phyloP scores from a whole-genome alignment of 2,113 vertebrate genomes.

The Clinocottus analis region DNA sequence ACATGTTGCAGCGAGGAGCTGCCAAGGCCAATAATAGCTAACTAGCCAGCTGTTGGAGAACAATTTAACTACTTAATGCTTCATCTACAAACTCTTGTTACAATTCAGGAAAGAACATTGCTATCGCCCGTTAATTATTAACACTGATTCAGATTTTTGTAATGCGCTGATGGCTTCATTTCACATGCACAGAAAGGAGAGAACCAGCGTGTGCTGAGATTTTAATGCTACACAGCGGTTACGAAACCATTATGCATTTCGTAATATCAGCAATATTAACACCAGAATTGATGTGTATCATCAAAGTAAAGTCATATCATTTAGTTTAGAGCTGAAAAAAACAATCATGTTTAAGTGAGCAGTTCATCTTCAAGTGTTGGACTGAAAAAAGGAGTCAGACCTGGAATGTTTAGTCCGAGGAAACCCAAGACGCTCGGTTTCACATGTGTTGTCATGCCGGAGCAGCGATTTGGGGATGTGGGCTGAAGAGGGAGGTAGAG shows the following conservation, averaged over 20 bases:
- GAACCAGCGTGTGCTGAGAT: background rate
- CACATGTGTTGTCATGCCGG: background rate
- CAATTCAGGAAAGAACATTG: background rate
- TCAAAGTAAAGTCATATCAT: background rate
- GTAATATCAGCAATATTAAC: background rate
- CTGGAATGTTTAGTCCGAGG: conserved; percentile 28
- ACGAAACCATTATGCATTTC: background rate
- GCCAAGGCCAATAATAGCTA: conserved; percentile 8
- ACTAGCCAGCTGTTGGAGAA: background rate
- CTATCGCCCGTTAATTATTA: background rate
- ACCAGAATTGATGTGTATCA: background rate
- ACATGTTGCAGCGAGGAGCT: conserved; percentile 7
- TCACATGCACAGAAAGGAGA: background rate
- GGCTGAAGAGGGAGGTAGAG: conserved; percentile 20
- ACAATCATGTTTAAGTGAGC: background rate
- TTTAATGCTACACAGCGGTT: background rate
- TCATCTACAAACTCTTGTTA: background rate
- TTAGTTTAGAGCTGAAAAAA: background rate
- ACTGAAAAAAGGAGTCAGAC: conserved; percentile 12
- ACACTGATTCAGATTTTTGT: background rate
- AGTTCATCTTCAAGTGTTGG: conserved; percentile 18
- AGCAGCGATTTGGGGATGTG: conserved; percentile 13
- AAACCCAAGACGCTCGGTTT: conserved; percentile 48
- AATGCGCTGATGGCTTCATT: background rate
- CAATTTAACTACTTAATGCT: background rate